Evolutionary conservation across 2,113 vertebrate species (phyloP).

Genomic region (Nyctereutes procyonoides): DNA sequence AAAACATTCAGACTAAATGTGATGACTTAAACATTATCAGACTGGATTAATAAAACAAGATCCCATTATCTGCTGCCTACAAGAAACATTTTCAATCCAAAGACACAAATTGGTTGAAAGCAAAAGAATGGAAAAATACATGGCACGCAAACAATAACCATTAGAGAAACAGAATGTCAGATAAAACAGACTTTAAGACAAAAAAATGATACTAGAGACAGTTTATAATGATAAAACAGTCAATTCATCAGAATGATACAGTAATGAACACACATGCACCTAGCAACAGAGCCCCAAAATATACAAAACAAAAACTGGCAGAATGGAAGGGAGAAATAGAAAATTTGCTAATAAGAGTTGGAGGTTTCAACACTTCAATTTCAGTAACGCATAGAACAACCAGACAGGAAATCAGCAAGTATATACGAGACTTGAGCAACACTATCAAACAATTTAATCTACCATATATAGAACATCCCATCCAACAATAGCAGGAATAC

Average conservation of each 20-base stretch:
- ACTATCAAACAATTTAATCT: background rate
- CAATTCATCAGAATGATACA: background rate
- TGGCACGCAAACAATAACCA: background rate
- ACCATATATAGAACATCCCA: background rate
- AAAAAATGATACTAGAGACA: background rate
- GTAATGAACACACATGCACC: background rate
- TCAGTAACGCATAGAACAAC: background rate
- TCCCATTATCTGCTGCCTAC: background rate
- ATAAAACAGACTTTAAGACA: background rate
- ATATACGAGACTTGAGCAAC: background rate
- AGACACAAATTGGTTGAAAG: background rate
- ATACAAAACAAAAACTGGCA: background rate
- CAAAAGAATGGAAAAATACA: background rate
- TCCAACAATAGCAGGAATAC: background rate
- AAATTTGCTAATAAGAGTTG: background rate
- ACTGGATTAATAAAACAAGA: background rate
- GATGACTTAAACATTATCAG: background rate
- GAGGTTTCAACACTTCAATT: background rate
- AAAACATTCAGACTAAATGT: background rate
- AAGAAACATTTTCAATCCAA: background rate
- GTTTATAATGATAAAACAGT: background rate
- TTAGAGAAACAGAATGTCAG: background rate
- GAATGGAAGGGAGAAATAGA: background rate
- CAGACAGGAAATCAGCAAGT: background rate
- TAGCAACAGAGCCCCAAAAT: background rate